A percentile compares a stretch with the other conserved stretches of the same genome.
These are phyloP conservation scores for Cydia fagiglandana DNA, from an alignment of 1,140 invertebrate genomes.

Conservation along the genomic window DNA sequence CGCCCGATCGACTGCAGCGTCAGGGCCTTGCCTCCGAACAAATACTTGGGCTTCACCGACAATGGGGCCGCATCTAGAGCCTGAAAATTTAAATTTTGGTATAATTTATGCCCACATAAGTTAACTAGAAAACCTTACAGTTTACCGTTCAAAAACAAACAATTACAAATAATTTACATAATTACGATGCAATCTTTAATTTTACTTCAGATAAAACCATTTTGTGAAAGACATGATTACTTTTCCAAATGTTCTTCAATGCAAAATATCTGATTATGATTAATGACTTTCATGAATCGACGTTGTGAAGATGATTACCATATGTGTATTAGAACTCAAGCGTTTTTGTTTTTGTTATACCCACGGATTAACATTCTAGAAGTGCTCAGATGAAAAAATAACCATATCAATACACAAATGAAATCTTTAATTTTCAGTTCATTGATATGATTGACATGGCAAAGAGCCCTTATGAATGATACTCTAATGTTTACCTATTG, in stretches of 20 bases:
- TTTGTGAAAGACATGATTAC: constrained; percentile 29
- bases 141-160: constrained; percentile 35
- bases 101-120: constrained; percentile 18
- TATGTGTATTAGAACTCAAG: constrained; percentile 17
- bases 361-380: not conserved
- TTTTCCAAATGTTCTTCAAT: constrained; percentile 1
- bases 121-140: constrained; percentile 5
- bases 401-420: constrained; percentile 51
- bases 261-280: not conserved
- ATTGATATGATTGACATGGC: constrained; percentile 61
- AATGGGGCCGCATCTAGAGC: constrained; percentile 64
- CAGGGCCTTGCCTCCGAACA: constrained; percentile 83
- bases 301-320: constrained; percentile 12
- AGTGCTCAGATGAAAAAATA: constrained; percentile 48
- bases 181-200: constrained; percentile 46
- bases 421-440: constrained; percentile 39
- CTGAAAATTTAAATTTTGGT: constrained; percentile 60
- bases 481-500: constrained; percentile 78
- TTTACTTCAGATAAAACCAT: constrained; percentile 31
- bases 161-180: constrained; percentile 27
- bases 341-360: constrained; percentile 2
- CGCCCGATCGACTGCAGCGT: constrained; percentile 85
- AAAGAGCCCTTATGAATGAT: constrained; percentile 75
- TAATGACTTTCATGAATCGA: not conserved
- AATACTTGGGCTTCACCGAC: constrained; percentile 75